Evolutionary conservation across 2,797 vertebrate species (phyloP).

Genomic region (Anas acuta): DNA sequence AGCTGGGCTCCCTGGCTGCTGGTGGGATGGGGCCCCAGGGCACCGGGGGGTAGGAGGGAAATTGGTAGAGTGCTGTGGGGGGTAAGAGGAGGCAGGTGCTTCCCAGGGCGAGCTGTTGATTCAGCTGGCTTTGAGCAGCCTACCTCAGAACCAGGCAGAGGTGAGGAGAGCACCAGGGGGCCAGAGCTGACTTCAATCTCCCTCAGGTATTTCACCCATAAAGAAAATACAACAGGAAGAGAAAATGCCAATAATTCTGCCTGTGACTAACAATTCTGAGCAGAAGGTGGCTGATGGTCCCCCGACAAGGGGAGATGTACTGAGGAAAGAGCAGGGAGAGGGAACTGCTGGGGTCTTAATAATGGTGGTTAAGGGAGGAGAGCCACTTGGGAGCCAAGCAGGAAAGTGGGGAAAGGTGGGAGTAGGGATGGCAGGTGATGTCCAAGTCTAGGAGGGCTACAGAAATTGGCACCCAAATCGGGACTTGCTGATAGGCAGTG

Average conservation of each 20-base stretch:
- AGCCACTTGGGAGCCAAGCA: not conserved
- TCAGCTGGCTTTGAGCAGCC: not conserved
- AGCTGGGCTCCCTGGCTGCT: not conserved
- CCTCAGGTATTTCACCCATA: not conserved
- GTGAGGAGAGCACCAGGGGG: not conserved
- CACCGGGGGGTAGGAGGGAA: not conserved
- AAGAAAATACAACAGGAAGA: not conserved
- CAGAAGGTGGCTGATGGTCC: no score
- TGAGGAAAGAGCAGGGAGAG: not conserved
- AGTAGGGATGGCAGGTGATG: not conserved
- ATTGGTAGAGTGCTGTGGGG: not conserved
- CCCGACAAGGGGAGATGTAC: not conserved
- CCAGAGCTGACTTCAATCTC: not conserved
- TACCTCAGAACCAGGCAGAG: not conserved
- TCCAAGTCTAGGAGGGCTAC: not conserved
- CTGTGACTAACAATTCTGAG: not conserved
- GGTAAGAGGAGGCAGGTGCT: not conserved
- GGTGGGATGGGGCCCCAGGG: not conserved
- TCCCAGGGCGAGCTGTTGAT: not conserved
- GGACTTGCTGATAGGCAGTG: not conserved
- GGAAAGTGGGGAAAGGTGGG: not conserved
- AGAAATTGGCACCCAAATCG: not conserved
- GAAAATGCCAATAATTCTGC: not conserved
- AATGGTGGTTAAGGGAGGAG: not conserved
- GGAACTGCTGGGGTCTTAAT: not conserved